Percentiles rank a stretch among this genome's conserved stretches.
These are phyloP conservation scores for Wasmannia auropunctata DNA, from an alignment of 1,140 invertebrate genomes.

Conservation along the genomic window DNA sequence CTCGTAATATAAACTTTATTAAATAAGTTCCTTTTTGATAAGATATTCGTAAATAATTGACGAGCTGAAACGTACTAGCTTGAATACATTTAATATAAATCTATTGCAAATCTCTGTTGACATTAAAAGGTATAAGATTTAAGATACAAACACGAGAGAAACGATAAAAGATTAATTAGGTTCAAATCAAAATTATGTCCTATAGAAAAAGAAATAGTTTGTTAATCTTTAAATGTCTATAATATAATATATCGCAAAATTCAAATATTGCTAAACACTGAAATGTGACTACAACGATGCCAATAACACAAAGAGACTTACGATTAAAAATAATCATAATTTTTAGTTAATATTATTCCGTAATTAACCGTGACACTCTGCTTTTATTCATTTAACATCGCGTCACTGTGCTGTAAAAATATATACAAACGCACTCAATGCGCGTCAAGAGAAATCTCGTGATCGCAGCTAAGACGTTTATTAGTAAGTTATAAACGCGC, in stretches of 20 bases:
- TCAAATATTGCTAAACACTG: neutral
- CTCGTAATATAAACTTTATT: neutral
- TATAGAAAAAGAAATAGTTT: neutral
- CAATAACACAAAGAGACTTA: neutral
- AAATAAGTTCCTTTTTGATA: neutral
- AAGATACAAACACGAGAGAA: neutral
- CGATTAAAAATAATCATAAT: neutral
- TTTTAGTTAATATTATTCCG: slow-evolving; percentile 1
- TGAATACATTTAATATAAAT: neutral
- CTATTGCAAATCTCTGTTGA: neutral
- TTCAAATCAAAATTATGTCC: neutral
- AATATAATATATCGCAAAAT: neutral
- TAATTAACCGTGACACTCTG: neutral
- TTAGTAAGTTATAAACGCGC: slow-evolving; percentile 47
- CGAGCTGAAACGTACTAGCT: neutral
- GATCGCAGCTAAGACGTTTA: slow-evolving; percentile 24
- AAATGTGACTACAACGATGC: neutral
- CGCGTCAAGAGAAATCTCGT: slow-evolving; percentile 61
- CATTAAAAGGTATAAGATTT: neutral
- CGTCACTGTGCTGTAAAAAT: slow-evolving; percentile 29
- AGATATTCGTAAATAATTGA: neutral
- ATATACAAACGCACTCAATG: neutral
- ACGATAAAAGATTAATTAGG: neutral
- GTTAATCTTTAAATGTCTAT: too few relatives aligned
- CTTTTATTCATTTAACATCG: slow-evolving; percentile 58